A percentile compares a stretch with the other conserved stretches of the same genome.
phyloP scores from a whole-genome alignment of 2,113 vertebrate species.

The Cryptoleucopteryx plumbea region DNA sequence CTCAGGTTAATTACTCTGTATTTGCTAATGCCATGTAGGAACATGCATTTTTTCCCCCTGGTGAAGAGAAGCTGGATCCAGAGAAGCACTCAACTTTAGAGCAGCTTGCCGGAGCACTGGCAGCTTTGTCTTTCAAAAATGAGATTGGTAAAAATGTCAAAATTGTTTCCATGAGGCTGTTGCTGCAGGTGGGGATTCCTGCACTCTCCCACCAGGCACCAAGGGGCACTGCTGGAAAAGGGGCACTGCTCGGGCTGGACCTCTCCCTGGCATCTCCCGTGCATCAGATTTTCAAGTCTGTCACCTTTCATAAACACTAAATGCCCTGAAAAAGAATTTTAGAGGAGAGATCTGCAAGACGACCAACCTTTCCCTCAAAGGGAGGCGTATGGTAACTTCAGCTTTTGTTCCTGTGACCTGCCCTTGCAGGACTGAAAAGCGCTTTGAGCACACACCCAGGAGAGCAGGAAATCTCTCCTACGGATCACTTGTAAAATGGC shows the following conservation, averaged over 20 bases:
- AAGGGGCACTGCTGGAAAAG: background rate
- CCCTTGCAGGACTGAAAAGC: constrained; percentile 52
- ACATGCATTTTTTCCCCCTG: background rate
- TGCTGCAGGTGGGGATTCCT: background rate
- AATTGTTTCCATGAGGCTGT: accelerated
- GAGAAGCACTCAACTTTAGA: background rate
- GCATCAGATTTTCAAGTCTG: background rate
- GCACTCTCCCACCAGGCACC: background rate
- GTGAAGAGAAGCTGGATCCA: background rate
- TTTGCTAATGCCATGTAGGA: background rate
- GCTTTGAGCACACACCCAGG: constrained; percentile 54
- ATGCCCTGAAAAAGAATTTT: background rate
- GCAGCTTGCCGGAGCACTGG: background rate
- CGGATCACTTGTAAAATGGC: constrained; percentile 22
- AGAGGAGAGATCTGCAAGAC: background rate
- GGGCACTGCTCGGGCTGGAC: background rate
- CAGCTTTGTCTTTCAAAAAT: background rate
- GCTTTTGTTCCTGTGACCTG: constrained; percentile 58
- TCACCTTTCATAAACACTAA: background rate
- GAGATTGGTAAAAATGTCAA: background rate
- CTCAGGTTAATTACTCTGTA: constrained; percentile 29
- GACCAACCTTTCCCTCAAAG: background rate
- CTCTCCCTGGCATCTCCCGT: background rate
- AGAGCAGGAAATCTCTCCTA: constrained; percentile 56
- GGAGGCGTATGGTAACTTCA: constrained; percentile 10